Evolutionary conservation across 2,113 vertebrate species (phyloP), one percentile per base, ranked within the genome.

Genomic region (Brienomyrus brachyistius): DNA sequence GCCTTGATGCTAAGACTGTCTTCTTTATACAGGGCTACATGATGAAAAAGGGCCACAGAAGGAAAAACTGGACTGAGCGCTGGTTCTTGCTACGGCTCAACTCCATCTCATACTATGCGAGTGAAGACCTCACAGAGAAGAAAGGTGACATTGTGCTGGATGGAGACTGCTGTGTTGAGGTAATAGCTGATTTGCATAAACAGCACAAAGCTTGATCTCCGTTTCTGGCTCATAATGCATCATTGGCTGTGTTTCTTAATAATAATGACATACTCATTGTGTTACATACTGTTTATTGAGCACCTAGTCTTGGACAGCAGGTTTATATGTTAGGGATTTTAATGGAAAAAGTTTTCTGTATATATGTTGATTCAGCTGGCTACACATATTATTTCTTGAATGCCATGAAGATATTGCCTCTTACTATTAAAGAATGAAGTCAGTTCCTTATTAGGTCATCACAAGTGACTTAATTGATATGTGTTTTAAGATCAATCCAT

Each of bases 1-100:
- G 3, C 5, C 82, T 56, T 40, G 45, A 89, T 43, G 17, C 15
- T 80, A 27, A 7, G 45, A 35, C 70, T 82, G 50, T 9, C 88
- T n/a, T 86, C 3, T 92, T 93, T 91, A 91, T 91, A 31, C 92
- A 99, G 98, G 98, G 98, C 89, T 99, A 98, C 90, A 96, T 99
- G 97, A 94, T 98, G 97, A 99, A 99, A 93, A 99, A 99, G 91
- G 98, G 98, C 15, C 98, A 99, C 93, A 98, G 94, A 94, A 96
- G 98, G 95, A 99, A 99, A 96, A 99, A 99, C 83, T 99, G 98
- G 98, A 99, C 96, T 0, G 98, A 99, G 92, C 97, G 98, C 62
- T 99, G 98, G 98, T 99, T 99, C 95, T 93, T 98, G 74, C 95
- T 99, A 83, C 97, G 97, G 90, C 98, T 97, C 50, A 96, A 92